These are phyloP conservation scores for Heliconius sara DNA, from an alignment of 2,888 invertebrate species.

Conservation along the genomic window DNA sequence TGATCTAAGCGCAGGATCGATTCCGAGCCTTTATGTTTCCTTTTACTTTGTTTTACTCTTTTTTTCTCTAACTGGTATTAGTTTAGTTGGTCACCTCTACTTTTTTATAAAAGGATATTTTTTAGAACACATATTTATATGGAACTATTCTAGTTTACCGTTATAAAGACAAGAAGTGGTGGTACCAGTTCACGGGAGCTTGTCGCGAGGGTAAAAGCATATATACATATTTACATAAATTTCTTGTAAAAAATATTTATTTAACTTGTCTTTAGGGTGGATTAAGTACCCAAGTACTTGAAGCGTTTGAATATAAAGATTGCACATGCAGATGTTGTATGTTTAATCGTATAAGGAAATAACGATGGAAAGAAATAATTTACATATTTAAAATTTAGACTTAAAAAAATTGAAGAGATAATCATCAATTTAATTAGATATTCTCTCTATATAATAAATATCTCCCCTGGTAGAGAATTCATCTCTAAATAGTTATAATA, in stretches of 20 bases:
- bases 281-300: too few relatives aligned
- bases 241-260: neutral
- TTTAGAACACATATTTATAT: constrained; percentile 20
- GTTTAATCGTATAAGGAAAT: too few relatives aligned
- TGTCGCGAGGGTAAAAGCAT: constrained; percentile 11
- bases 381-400: neutral
- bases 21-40: constrained; percentile 40
- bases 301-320: neutral
- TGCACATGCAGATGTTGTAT: neutral
- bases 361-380: neutral
- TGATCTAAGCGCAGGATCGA: constrained; percentile 71
- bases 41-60: constrained; percentile 40
- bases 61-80: constrained; percentile 18
- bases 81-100: constrained; percentile 41
- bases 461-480: too few relatives aligned
- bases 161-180: constrained; percentile 6
- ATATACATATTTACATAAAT: neutral
- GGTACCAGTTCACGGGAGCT: neutral
- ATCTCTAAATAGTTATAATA: too few relatives aligned
- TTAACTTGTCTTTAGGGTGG: neutral
- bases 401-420: neutral
- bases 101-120: constrained; percentile 32
- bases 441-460: too few relatives aligned
- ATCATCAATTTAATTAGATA: too few relatives aligned
- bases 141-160: constrained; percentile 11